Evolutionary conservation across 2,797 vertebrate genomes (phyloP), one percentile per base, ranked within the genome.

Genomic region (Leptatherina wallacei): DNA sequence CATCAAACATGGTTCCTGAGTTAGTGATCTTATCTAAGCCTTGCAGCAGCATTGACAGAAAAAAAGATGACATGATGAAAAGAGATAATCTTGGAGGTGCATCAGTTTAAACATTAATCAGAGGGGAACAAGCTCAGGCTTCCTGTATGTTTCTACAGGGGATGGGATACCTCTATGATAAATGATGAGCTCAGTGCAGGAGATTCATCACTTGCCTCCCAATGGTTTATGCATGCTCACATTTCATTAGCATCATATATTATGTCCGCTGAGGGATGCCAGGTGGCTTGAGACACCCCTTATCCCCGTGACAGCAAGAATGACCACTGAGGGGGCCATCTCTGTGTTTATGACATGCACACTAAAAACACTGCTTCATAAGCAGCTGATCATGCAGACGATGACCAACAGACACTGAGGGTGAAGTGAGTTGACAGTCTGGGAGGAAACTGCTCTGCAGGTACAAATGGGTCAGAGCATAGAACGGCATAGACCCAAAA

Each of bases 201-300:
- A 86, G 75, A 93, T 94, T 89, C 88, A 92, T 93, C 90, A 91
- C 83, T 75, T 56, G 70, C 77, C 88, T 80, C 87, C 75, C 56
- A 33, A 89, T 69, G 83, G 80, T 78, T 79, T 77, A 49, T 75
- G 73, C 86, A 83, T 80, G 80, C 82, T 88, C 84, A 83, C 85
- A 83, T 90, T 90, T 92, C 84, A 90, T 92, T 91, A 92, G 80
- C 85, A 87, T 92, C 89, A 88, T 92, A 88, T 90, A 92, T 91
- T 77, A 92, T 20, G 55, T 82, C 75, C 86, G 85, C 47, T 2
- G 67, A 81, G 79, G 78, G 81, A 77, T 76, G 75, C 71, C 83
- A 83, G 88, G 87, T 89, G 86, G 80, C 84, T 74, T 69, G 72
- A 81, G 81, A 89, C 78, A 83, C 71, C 83, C 84, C 77, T 85